Evolutionary conservation across 2,888 invertebrate species (phyloP).

Genomic region (Cyaniris semiargus): DNA sequence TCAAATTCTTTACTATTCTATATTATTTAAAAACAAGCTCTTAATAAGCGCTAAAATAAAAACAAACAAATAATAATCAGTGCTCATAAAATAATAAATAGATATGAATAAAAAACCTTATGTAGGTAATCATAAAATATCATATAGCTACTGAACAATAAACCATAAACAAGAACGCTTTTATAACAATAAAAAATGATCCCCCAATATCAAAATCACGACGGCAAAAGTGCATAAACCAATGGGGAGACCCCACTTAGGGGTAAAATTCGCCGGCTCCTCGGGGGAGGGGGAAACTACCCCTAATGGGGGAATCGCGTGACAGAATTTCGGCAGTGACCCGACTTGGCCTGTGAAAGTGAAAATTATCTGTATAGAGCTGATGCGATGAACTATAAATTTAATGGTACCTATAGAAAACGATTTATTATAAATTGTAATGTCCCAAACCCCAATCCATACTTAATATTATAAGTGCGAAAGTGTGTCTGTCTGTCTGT

Average conservation of each 20-base stretch:
- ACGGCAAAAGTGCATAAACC: conserved; percentile 57
- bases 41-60: no score
- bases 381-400: conserved; percentile 45
- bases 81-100: no score
- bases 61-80: no score
- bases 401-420: no score
- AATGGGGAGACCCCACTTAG: conserved; percentile 57
- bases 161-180: background rate
- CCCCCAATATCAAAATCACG: conserved; percentile 50
- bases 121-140: background rate
- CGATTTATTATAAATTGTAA: no score
- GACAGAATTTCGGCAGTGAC: conserved; percentile 80
- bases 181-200: conserved; percentile 12
- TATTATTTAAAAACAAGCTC: no score
- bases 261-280: conserved; percentile 75
- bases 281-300: conserved; percentile 60
- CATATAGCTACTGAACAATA: background rate
- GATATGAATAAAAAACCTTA: background rate
- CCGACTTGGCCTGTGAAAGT: conserved; percentile 74
- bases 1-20: no score
- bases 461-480: no score
- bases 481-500: no score
- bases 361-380: conserved; percentile 69
- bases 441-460: no score
- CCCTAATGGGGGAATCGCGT: conserved; percentile 80